Evolutionary conservation across 2,797 vertebrate species (phyloP), one percentile per base, ranked within the genome.

Genomic region (Denticeps clupeoides): DNA sequence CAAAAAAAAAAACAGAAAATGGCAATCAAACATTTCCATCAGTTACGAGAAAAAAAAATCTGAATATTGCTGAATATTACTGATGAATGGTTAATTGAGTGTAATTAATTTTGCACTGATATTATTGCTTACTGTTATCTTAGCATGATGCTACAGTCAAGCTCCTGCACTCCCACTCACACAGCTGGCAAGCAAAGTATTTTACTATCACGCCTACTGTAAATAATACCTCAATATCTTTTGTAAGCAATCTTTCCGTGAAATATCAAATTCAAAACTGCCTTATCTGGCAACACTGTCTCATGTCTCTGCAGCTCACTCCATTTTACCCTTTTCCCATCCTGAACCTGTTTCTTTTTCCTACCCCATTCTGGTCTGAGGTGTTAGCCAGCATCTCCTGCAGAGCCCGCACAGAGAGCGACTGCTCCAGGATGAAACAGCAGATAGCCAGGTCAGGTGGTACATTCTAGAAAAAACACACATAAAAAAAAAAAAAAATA

Each of bases 371-470:
- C 3, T 85, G 81, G 56, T 89, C 88, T 8, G 82, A 67, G 0
- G 85, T 86, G 67, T 91, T 91, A 43, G 91, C 86, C 61, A 96
- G 58, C 91, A 96, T 96, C 75, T 96, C 91, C 70, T 94, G 91
- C 43, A 96, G 70, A 0, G 91, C 90, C 16, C 90, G 81, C 7
- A 93, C 90, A 0, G 90, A 93, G 47, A 93, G 75, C 0, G 90
- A 93, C 74, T 95, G 91, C 74, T 93, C 90, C 87, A 93, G 58
- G 59, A 82, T 77, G 55, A 91, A 89, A 77, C 86, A 89, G 68
- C 90, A 93, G 72, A 96, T 87, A 0, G 91, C 89, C 49, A 94
- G 78, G 51, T 94, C 91, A 2, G 91, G 91, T 44, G 91, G 91
- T 41, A 88, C 84, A 72, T 90, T 93, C 90, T 93, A 51, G 45